These are phyloP conservation scores for Ooceraea biroi DNA, from an alignment of 1,140 invertebrate genomes.

Conservation along the genomic window DNA sequence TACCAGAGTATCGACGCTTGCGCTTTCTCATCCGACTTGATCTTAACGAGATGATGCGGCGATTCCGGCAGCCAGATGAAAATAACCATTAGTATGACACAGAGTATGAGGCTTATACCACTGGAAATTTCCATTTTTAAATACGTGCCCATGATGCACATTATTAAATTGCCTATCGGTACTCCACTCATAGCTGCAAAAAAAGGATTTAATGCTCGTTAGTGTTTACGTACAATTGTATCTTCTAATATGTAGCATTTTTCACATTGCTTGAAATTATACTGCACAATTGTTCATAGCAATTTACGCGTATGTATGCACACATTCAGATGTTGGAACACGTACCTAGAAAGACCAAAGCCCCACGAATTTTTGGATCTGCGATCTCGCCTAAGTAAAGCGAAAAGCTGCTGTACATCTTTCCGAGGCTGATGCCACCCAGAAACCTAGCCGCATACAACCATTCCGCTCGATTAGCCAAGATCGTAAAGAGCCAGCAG, in stretches of 20 bases:
- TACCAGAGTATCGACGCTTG: constrained; percentile 87
- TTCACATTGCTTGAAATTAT: constrained; percentile 75
- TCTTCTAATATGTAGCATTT: background rate
- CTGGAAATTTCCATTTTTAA: constrained; percentile 87
- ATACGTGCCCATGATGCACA: constrained; percentile 89
- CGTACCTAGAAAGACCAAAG: constrained; percentile 87
- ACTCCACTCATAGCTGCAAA: constrained; percentile 75
- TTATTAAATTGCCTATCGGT: constrained; percentile 89
- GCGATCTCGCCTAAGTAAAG: constrained; percentile 91
- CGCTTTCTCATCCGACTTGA: constrained; percentile 87
- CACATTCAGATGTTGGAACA: constrained; percentile 78
- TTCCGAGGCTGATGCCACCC: constrained; percentile 89
- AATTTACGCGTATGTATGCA: constrained; percentile 87
- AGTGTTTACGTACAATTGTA: constrained; percentile 79
- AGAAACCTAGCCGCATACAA: constrained; percentile 87
- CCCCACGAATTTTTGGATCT: constrained; percentile 89
- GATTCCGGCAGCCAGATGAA: constrained; percentile 91
- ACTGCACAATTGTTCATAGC: constrained; percentile 86
- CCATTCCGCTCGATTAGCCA: constrained; percentile 85
- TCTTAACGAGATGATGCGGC: constrained; percentile 89
- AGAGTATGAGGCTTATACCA: constrained; percentile 86
- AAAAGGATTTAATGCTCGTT: constrained; percentile 64
- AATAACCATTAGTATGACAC: constrained; percentile 87
- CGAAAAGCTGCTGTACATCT: constrained; percentile 89
- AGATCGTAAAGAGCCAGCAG: constrained; percentile 89